Conservation (phyloP, 2,113 vertebrate genomes). For the Callipepla squamata region DNA sequence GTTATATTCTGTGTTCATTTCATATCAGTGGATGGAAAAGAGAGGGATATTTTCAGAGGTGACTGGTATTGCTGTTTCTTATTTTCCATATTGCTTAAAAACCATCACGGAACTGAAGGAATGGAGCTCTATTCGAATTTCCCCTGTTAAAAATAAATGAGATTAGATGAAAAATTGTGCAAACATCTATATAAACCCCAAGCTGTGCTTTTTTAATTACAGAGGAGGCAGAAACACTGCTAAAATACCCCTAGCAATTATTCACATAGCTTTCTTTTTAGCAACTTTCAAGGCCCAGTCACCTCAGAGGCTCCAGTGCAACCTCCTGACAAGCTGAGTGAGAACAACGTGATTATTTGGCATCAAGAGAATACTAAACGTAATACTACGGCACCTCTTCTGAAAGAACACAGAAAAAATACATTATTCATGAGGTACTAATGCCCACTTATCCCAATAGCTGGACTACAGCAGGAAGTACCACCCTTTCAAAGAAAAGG, state of each 20-base stretch:
- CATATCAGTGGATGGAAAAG: background rate
- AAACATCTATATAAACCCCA: constrained; percentile 54
- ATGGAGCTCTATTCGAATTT: background rate
- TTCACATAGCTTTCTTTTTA: constrained; percentile 49
- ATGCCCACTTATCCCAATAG: background rate
- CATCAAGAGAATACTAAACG: constrained; percentile 35
- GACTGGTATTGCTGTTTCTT: background rate
- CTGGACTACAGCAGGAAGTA: background rate
- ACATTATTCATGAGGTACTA: background rate
- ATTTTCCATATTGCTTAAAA: background rate
- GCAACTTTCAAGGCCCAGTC: constrained; percentile 7
- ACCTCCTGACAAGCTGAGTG: constrained; percentile 37
- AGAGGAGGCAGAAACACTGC: constrained; percentile 5
- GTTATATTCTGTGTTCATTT: background rate
- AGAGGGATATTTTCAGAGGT: background rate
- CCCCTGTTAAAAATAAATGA: background rate
- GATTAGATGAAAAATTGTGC: background rate
- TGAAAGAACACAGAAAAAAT: background rate
- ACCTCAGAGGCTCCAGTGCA: constrained; percentile 28
- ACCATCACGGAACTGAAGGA: background rate
- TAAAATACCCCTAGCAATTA: constrained; percentile 48
- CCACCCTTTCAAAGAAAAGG: background rate
- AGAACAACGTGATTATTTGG: constrained; percentile 53
- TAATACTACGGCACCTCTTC: background rate
- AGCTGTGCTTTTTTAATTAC: constrained; percentile 58